These are phyloP conservation scores for Volucella inflata DNA, from an alignment of 2,888 invertebrate species.

Conservation along the genomic window DNA sequence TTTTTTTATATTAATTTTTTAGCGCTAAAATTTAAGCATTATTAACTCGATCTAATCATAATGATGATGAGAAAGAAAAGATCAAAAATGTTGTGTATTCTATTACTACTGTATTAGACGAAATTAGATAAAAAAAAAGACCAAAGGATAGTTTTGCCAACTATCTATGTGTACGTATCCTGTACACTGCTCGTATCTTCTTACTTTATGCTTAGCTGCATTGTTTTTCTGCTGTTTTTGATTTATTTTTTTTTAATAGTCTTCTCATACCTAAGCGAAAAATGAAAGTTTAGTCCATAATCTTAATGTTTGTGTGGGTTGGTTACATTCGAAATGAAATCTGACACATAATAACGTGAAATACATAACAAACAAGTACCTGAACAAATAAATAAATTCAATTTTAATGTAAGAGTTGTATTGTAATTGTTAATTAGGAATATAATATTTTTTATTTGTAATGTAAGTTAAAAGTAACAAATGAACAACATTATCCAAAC, in stretches of 20 bases:
- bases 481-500: background rate
- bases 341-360: constrained; percentile 73
- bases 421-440: constrained; percentile 28
- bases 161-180: constrained; percentile 10
- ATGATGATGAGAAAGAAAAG: background rate
- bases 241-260: constrained; percentile 22
- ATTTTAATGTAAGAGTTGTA: constrained; percentile 48
- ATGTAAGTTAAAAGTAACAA: background rate
- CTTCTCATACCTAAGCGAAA: background rate
- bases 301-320: constrained; percentile 27
- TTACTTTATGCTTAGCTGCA: constrained; percentile 19
- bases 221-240: background rate
- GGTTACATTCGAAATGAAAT: constrained; percentile 66
- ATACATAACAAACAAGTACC: constrained; percentile 71
- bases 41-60: background rate
- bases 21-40: constrained; percentile 11
- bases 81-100: background rate
- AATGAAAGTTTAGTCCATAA: constrained; percentile 28
- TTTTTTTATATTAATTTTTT: constrained; percentile 19
- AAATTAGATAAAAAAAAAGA: constrained; percentile 36
- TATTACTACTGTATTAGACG: constrained; percentile 18
- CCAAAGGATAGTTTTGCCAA: constrained; percentile 30
- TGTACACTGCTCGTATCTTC: too few species aligned
- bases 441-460: background rate
- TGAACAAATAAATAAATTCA: constrained; percentile 58